These are phyloP conservation scores for Muscicapa striata DNA, from an alignment of 2,797 vertebrate species.

Conservation along the genomic window DNA sequence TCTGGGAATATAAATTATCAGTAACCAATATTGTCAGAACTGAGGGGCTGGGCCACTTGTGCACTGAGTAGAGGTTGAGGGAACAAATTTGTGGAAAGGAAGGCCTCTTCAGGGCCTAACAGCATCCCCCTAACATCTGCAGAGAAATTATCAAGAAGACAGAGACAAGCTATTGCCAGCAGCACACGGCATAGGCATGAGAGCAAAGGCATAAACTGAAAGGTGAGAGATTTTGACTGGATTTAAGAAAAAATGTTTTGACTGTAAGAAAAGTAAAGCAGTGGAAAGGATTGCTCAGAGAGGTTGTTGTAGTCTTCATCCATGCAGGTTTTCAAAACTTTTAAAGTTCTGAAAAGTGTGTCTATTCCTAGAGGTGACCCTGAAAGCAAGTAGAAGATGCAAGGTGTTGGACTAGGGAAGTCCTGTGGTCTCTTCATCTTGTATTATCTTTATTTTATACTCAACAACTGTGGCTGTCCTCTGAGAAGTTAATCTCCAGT, in stretches of 20 bases:
- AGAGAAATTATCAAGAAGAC: not conserved
- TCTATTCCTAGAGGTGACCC: not conserved
- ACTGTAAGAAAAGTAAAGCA: not conserved
- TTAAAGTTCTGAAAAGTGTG: accelerated
- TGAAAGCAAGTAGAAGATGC: not conserved
- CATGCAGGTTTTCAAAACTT: not conserved
- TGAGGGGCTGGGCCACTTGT: not conserved
- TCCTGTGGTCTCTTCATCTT: not conserved
- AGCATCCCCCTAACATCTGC: not conserved
- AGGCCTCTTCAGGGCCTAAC: not conserved
- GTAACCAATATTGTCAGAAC: not conserved
- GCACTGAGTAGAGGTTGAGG: not conserved
- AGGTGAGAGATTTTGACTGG: not conserved
- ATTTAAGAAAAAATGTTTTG: not conserved
- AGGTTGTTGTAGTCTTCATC: not conserved
- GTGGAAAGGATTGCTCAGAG: not conserved
- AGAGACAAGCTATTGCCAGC: not conserved
- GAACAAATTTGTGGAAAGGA: not conserved
- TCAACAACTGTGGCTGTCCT: not conserved
- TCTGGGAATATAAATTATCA: not conserved
- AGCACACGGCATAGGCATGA: not conserved
- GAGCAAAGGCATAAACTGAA: not conserved
- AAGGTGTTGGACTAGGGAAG: not conserved
- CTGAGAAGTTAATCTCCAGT: not conserved
- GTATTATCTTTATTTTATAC: not conserved